phyloP scores from a whole-genome alignment of 2,113 vertebrate genomes.

The Sylvietta virens region DNA sequence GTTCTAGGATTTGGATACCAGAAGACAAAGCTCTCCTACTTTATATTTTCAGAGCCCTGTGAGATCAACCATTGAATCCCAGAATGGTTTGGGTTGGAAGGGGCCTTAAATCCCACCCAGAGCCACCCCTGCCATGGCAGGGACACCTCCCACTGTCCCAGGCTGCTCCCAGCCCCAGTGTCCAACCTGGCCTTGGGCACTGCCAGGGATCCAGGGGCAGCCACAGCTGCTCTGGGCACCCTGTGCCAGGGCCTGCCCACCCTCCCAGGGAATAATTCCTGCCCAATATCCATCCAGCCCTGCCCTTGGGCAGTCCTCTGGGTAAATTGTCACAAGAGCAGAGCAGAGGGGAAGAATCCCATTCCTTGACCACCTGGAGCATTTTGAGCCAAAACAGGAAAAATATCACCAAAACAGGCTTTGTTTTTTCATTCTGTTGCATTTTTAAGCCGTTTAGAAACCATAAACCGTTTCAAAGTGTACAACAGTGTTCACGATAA shows the following conservation, averaged over 20 bases:
- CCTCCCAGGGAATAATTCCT: accelerated
- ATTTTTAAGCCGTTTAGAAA: neutral
- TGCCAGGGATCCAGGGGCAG: neutral
- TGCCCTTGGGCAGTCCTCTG: no score
- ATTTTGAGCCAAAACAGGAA: neutral
- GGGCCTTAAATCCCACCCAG: accelerated
- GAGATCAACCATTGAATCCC: neutral
- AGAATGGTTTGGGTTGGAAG: neutral
- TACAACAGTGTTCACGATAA: neutral
- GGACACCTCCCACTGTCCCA: neutral
- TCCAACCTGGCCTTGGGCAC: neutral
- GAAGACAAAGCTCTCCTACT: neutral
- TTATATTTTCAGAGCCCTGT: neutral
- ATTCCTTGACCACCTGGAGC: neutral
- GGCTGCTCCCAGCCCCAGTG: neutral
- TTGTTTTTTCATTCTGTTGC: neutral
- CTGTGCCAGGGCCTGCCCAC: neutral
- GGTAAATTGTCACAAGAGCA: neutral
- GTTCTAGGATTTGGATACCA: neutral
- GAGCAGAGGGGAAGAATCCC: neutral
- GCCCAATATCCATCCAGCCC: accelerated
- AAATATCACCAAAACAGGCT: neutral
- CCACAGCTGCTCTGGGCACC: neutral
- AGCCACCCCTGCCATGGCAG: neutral
- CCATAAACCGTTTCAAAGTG: neutral